Conservation (phyloP, 2,113 vertebrate species). For the Tyto alba region DNA sequence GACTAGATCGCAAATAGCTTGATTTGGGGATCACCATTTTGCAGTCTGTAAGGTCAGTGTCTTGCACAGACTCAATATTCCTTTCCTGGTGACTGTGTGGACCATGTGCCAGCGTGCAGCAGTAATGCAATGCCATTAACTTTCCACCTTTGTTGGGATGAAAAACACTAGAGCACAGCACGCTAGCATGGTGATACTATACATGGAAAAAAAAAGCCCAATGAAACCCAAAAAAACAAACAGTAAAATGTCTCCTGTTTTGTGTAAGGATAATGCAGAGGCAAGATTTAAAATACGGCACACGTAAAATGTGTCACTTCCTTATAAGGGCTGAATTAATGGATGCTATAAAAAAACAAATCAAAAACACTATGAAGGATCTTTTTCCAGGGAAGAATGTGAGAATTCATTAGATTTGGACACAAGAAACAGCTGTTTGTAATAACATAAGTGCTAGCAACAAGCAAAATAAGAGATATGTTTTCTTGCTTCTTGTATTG, state of each 20-base stretch:
- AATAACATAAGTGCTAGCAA: not conserved
- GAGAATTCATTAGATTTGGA: not conserved
- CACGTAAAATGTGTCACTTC: not conserved
- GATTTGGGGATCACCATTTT: not conserved
- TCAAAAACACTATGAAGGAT: not conserved
- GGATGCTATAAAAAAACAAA: not conserved
- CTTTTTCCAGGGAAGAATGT: not conserved
- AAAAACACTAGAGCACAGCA: not conserved
- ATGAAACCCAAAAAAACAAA: not conserved
- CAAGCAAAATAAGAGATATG: not conserved
- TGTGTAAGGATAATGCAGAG: not conserved
- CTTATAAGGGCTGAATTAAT: not conserved
- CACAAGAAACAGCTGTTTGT: not conserved
- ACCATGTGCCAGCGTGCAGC: not conserved
- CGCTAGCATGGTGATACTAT: not conserved
- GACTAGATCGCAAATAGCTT: accelerated
- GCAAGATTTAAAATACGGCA: not conserved
- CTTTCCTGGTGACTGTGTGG: not conserved
- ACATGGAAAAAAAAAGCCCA: not conserved
- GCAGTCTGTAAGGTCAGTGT: not conserved
- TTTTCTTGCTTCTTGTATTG: not conserved
- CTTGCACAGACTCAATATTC: not conserved
- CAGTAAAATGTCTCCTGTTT: not conserved
- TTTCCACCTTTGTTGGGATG: not conserved
- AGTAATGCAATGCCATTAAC: not conserved